A percentile compares a stretch with the other conserved stretches of the same genome.
These are phyloP conservation scores for Metellina segmentata DNA, from an alignment of 2,888 invertebrate genomes.

Conservation along the genomic window DNA sequence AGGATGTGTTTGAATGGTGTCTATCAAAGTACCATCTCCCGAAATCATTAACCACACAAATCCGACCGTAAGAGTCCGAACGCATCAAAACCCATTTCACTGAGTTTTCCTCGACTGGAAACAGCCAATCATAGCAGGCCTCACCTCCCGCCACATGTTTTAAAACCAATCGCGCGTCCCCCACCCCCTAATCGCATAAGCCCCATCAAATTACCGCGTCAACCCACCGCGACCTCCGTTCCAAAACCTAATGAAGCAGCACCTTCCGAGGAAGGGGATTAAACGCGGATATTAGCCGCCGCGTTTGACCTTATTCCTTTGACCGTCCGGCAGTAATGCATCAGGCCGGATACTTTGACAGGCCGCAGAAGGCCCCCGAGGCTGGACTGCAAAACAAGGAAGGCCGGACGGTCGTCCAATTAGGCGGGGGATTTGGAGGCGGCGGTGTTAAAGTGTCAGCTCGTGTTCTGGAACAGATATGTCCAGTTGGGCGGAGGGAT, in stretches of 20 bases:
- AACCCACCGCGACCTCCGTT: background rate
- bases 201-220: background rate
- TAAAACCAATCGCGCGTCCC: background rate
- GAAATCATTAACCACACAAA: no score
- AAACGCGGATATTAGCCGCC: conserved; percentile 10
- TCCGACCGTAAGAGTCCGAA: no score
- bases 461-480: conserved; percentile 42
- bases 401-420: conserved; percentile 17
- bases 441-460: conserved; percentile 50
- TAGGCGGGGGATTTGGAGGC: conserved; percentile 36
- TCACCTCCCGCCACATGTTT: background rate
- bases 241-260: conserved; percentile 10
- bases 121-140: background rate
- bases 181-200: background rate
- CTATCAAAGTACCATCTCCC: no score
- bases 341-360: background rate
- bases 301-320: conserved; percentile 12
- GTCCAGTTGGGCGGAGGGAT: background rate
- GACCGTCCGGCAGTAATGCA: background rate
- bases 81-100: no score
- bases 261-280: conserved; percentile 7
- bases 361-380: background rate
- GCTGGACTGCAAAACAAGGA: no score
- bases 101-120: background rate
- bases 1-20: no score